Base-by-base conservation (phyloP, 2,888 invertebrate genomes). In the Proisotoma minuta region DNA sequence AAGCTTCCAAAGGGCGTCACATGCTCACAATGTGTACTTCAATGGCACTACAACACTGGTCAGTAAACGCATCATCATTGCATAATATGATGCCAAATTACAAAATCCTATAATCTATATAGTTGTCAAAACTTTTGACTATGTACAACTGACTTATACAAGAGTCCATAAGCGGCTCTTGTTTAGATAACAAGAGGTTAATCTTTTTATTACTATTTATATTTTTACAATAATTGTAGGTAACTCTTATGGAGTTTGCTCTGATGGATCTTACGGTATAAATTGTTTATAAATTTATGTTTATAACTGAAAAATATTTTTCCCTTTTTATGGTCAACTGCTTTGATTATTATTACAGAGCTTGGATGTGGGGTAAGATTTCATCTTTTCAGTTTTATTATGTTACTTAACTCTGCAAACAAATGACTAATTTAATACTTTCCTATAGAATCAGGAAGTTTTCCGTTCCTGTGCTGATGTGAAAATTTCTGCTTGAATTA, bases 381-480 rank as follows among this genome's bases (percentile, higher is more conserved):
- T 10, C 49, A 23, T 20, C 10, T 49, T 22, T 49, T 3, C 49
- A 49, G 10, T 23, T 49, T 20, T 23, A 8, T 49, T 22, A 24
- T 49, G 49, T 47, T 5, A 18, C 20, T 50, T 23, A 22, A 20
- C 4, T 34, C 15, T 15, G 8, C 8, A 34, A 34, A 15, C 34
- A 34, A 34, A 10, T 34, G 15, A 34, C 34, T 34, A 8, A n/a
- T 43, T 5, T 34, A 29, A 12, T 29, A 39, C 10, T 39, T 43
- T 15, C 2, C 20, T 43, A 26, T n/a, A 56, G 56, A 71, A 74
- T 1, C 77, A 77, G 64, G 77, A 77, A 61, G 73, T 74, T 27
- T 77, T 77, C 66, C 60, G 76, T 15, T 74, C 74, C 1, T 77
- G 77, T 61, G 75, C 77, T 2, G 77, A 77, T 53, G 73, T 77